Conservation (phyloP, 1,140 invertebrate species). For the Aphis craccivora region DNA sequence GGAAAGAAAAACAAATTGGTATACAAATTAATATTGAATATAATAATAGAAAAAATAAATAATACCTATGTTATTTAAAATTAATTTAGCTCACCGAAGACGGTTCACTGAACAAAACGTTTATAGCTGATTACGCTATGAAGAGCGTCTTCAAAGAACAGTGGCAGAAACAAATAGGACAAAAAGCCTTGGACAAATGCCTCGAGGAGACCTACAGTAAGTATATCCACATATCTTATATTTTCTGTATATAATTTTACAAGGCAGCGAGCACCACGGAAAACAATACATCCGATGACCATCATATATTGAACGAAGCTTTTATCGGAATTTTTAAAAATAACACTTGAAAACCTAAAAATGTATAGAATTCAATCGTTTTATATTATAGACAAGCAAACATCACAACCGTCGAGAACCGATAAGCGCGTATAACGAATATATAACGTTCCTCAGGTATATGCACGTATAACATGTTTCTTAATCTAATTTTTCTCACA, state of each 20-base stretch:
- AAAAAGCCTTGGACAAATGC: slow-evolving; percentile 57
- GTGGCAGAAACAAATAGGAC: slow-evolving; percentile 59
- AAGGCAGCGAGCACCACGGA: background rate
- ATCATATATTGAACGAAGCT: background rate
- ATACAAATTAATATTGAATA: slow-evolving; percentile 1
- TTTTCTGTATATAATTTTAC: background rate
- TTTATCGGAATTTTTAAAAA: background rate
- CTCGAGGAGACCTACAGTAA: slow-evolving; percentile 58
- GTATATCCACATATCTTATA: slow-evolving; percentile 6
- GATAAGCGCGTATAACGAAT: background rate
- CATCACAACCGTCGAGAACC: background rate
- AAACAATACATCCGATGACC: background rate
- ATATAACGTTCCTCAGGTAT: background rate
- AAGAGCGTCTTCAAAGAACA: slow-evolving; percentile 57
- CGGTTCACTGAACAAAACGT: slow-evolving; percentile 57
- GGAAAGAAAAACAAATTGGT: slow-evolving; percentile 45
- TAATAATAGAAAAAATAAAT: background rate
- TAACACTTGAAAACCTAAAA: background rate
- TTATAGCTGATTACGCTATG: slow-evolving; percentile 38
- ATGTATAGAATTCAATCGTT: background rate
- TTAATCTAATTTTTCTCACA: background rate
- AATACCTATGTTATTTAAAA: background rate
- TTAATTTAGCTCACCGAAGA: slow-evolving; percentile 48
- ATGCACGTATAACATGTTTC: no score
- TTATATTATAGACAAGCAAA: background rate